Evolutionary conservation across 92 coral and sea anemone species (phyloP), one percentile per base, ranked within the genome.

Genomic region (Virgularia gustaviana): DNA sequence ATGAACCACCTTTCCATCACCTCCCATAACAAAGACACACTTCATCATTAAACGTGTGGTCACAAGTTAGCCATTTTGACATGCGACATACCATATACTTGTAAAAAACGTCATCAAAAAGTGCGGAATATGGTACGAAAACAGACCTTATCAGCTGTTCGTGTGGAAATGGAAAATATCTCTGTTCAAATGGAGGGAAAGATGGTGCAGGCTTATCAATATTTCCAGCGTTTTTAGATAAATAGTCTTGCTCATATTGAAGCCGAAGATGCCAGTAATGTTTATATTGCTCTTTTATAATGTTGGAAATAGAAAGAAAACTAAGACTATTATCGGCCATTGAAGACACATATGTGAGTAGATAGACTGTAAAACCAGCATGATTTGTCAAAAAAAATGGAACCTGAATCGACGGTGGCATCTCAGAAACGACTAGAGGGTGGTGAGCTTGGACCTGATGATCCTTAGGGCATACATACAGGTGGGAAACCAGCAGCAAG

Each of bases 341-440:
- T 6, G 78, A 51, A 56, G 57, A 70, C 19, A 77, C 41, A 4
- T 68, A 65, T 34, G 62, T 23, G 29, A 77, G 36, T 4, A 77
- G 42, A 12, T 77, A 63, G 16, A 41, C 42, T 18, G 82, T 63
- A 37, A 77, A 77, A 30, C 82, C 82, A 11, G 49, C 65, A 11
- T 76, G 78, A 35, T 77, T 77, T 15, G 77, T 77, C 23, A 77
- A 49, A 38, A 36, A 68, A 36, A 77, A 77, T 31, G 82, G 77
- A 67, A 65, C 38, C 28, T 77, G 52, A 52, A 37, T 39, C 23
- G 42, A 12, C 11, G 78, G 51, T 2, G 65, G 82, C n/a, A 77
- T 32, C 3, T 22, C 34, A 1, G 82, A n/a, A 66, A 77, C n/a
- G n/a, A n/a, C n/a, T n/a, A n/a, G n/a, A n/a, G n/a, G n/a, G n/a